A percentile compares a stretch with the other conserved stretches of the same genome.
Evolutionary conservation across 1,140 invertebrate genomes (phyloP).

Genomic region (Drosophila nikananu): DNA sequence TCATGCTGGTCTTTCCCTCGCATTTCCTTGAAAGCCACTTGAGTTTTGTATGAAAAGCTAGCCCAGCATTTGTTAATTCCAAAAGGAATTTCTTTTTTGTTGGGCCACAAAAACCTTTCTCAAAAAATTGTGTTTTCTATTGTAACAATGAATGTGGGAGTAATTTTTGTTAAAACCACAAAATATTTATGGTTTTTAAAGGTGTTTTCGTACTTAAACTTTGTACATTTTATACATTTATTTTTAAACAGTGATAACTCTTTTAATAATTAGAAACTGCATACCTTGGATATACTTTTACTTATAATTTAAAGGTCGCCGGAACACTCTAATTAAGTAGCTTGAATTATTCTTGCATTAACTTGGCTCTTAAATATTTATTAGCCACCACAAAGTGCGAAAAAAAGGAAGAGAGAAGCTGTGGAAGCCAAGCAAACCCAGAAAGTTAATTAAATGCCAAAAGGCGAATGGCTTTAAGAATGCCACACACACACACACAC

Average conservation of each 20-base stretch:
- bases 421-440: conserved; percentile 18
- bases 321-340: neutral
- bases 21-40: neutral
- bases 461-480: conserved; percentile 45
- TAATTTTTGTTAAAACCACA: too few relatives aligned
- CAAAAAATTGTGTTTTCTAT: neutral
- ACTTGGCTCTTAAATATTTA: conserved; percentile 26
- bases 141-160: neutral
- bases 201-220: too few relatives aligned
- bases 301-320: neutral
- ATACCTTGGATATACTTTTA: neutral
- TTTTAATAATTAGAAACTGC: neutral
- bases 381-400: conserved; percentile 5
- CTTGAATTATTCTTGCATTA: conserved; percentile 17
- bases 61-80: neutral
- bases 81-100: conserved; percentile 7
- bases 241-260: neutral
- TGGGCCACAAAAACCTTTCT: too few relatives aligned
- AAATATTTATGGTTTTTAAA: neutral
- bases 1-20: neutral
- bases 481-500: too few relatives aligned
- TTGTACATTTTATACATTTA: neutral
- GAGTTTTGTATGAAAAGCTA: neutral
- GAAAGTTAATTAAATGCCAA: conserved; percentile 53
- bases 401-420: neutral